A percentile compares a stretch with the other conserved stretches of the same genome.
Evolutionary conservation across 2,113 vertebrate genomes (phyloP).

Genomic region (Leucosticte australis): DNA sequence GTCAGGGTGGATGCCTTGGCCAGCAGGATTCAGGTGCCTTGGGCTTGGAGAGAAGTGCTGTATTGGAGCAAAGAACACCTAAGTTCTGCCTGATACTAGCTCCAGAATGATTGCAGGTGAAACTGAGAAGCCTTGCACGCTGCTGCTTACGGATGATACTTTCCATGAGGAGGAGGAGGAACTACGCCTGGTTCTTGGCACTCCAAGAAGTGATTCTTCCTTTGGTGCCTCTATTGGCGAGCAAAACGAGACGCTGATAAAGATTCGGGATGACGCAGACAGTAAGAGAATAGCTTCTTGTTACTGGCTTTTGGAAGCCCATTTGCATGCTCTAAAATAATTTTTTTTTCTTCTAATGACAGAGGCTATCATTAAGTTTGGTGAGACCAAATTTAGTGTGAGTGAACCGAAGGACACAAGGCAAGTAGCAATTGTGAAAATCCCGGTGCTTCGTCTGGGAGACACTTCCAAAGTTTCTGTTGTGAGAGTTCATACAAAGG

Average conservation of each 20-base stretch:
- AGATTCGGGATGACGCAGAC: slow-evolving; percentile 87
- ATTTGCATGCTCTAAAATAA: background rate
- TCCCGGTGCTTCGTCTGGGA: slow-evolving; percentile 88
- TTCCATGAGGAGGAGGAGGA: slow-evolving; percentile 89
- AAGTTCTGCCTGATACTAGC: slow-evolving; percentile 1
- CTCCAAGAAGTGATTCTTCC: slow-evolving; percentile 83
- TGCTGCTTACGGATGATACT: slow-evolving; percentile 82
- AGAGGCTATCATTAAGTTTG: slow-evolving; percentile 90
- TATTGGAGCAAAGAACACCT: background rate
- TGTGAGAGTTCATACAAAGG: slow-evolving; percentile 93
- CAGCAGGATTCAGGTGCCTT: background rate
- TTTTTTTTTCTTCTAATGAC: slow-evolving; percentile 40
- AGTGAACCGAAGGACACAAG: slow-evolving; percentile 84
- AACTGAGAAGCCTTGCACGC: slow-evolving; percentile 83
- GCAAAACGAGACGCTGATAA: slow-evolving; percentile 89
- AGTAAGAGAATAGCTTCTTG: slow-evolving; percentile 76
- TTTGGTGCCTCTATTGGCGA: slow-evolving; percentile 88
- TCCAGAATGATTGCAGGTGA: slow-evolving; percentile 80
- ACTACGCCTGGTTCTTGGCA: slow-evolving; percentile 89
- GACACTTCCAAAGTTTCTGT: slow-evolving; percentile 90
- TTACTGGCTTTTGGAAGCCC: background rate
- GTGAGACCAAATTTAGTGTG: slow-evolving; percentile 82
- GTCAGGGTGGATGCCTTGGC: background rate
- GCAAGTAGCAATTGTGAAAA: slow-evolving; percentile 76
- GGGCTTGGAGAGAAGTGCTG: background rate